phyloP scores from a whole-genome alignment of 2,888 invertebrate genomes.

The Trissolcus brochymenae region DNA sequence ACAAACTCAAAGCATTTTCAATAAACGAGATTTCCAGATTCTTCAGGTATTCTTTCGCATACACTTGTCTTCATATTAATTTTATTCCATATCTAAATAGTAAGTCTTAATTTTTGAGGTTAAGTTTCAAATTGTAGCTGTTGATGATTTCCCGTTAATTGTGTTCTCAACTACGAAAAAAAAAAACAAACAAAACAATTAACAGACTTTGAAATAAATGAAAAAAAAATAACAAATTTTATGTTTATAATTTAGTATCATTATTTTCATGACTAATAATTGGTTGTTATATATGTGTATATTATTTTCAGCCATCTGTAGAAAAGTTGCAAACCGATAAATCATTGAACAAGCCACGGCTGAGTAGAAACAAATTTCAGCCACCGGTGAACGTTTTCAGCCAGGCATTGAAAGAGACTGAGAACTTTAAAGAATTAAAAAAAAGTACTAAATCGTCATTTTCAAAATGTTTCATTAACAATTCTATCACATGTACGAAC shows the following conservation, averaged over 20 bases:
- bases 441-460: slow-evolving; percentile 61
- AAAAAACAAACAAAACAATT: too few species aligned
- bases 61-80: too few species aligned
- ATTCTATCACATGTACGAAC: slow-evolving; percentile 78
- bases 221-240: too few species aligned
- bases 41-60: neutral
- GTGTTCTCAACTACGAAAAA: too few species aligned
- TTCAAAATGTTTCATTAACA: slow-evolving; percentile 55
- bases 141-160: too few species aligned
- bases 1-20: slow-evolving; percentile 5
- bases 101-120: too few species aligned
- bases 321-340: neutral
- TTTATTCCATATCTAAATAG: too few species aligned
- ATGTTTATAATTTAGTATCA: too few species aligned
- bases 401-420: slow-evolving; percentile 60
- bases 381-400: slow-evolving; percentile 54
- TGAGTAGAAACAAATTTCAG: slow-evolving; percentile 52
- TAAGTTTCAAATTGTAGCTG: too few species aligned
- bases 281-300: too few species aligned
- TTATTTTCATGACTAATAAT: too few species aligned
- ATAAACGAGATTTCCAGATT: slow-evolving; percentile 2
- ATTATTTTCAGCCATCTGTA: neutral
- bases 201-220: too few species aligned
- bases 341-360: slow-evolving; percentile 58
- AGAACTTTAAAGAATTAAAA: slow-evolving; percentile 60